Percentiles rank a stretch among this genome's conserved stretches.
These are phyloP conservation scores for Euspilapteryx auroguttella DNA, from an alignment of 2,888 invertebrate genomes.

Conservation along the genomic window DNA sequence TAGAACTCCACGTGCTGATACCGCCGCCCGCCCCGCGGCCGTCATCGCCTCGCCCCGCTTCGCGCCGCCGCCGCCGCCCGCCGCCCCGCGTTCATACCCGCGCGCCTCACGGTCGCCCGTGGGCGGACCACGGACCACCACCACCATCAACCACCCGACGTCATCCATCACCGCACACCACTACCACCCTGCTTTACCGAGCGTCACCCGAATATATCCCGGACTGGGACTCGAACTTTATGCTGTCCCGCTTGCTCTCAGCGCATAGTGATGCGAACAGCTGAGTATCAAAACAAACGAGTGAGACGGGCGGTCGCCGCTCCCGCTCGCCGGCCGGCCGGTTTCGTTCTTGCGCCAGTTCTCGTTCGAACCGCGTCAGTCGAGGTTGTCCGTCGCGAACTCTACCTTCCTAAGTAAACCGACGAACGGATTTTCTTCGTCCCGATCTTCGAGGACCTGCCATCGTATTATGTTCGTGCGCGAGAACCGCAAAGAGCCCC, in stretches of 20 bases:
- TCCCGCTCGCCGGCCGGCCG: conserved; percentile 59
- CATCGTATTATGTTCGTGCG: conserved; percentile 56
- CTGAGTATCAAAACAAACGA: conserved; percentile 63
- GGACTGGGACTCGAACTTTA: too few relatives aligned
- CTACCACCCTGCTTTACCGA: too few relatives aligned
- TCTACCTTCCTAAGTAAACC: conserved; percentile 46
- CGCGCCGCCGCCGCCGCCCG: conserved; percentile 15
- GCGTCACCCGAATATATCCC: too few relatives aligned
- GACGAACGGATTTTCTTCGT: conserved; percentile 58
- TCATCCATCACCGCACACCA: too few relatives aligned
- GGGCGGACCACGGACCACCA: too few relatives aligned
- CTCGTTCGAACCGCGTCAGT: conserved; percentile 45
- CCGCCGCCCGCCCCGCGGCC: conserved; percentile 45
- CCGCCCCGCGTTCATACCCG: conserved; percentile 9
- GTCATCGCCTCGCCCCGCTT: conserved; percentile 21
- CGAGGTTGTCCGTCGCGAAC: conserved; percentile 43
- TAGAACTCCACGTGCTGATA: conserved; percentile 40
- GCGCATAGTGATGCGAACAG: conserved; percentile 35
- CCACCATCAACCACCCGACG: too few relatives aligned
- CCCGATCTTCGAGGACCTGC: conserved; percentile 50
- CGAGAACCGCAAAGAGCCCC: conserved; percentile 44
- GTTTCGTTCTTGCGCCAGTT: conserved; percentile 49
- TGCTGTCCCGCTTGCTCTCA: conserved; percentile 3
- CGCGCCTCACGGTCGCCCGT: too few relatives aligned
- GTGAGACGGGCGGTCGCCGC: conserved; percentile 53